Evolutionary conservation across 2,113 vertebrate species (phyloP), one percentile per base, ranked within the genome.

Genomic region (Clinocottus analis): DNA sequence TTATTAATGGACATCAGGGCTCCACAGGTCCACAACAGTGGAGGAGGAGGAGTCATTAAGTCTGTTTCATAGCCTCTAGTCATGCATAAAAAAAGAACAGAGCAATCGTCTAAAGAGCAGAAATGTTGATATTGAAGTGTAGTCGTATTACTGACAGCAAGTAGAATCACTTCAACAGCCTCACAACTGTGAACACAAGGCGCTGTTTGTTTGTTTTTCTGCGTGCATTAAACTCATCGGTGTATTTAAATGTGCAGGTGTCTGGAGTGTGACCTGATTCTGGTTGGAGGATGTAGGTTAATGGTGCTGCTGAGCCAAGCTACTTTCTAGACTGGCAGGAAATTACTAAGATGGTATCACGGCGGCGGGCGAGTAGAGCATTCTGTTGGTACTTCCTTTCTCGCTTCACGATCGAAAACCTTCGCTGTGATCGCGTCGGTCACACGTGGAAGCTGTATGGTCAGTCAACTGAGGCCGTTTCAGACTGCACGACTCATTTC

Each of bases 301-400:
- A 72, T 33, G 51, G 23, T 29, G 66, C 56, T 59, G 72, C 80
- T 56, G 73, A 89, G 67, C 70, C 33, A 35, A 73, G 72, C 43
- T 8, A 8, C 58, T 80, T 80, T 80, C 43, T 55, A 71, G 37
- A n/a, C 73, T 21, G 74, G 77, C 87, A 90, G 89, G 87, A 90
- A 92, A 83, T 63, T 14, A 70, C 77, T n/a, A 59, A 80, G 74
- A 82, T 77, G 35, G 27, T 49, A 69, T 80, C 70, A 33, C 45
- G 3, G 47, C 35, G 0, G n/a, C 35, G 41, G 78, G 65, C 31
- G 23, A 71, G 55, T 3, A 12, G 21, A 66, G 51, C 59, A 16
- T 17, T 59, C 35, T 80, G 49, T 19, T 27, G 13, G 3, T 41
- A 49, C 66, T 49, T 79, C 79, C 39, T 68, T n/a, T 29, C 17